These are phyloP conservation scores for Gephyroberyx darwinii DNA, from an alignment of 2,797 vertebrate genomes.

Conservation along the genomic window DNA sequence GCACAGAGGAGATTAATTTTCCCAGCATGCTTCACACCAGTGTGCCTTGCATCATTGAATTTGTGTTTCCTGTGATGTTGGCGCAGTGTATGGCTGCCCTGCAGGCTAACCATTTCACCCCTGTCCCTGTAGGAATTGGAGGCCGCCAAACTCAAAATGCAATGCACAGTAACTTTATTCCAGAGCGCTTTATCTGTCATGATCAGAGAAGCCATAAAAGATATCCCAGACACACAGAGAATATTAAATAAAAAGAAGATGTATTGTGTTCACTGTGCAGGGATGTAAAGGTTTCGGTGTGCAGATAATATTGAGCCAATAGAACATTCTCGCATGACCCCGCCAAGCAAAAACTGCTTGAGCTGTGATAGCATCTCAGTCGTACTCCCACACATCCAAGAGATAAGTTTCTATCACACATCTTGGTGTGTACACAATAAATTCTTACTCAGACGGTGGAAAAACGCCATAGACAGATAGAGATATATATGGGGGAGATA, in stretches of 20 bases:
- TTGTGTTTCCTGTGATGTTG: background rate
- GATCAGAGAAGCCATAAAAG: slow-evolving; percentile 22
- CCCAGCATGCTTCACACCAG: slow-evolving; percentile 24
- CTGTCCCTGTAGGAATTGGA: background rate
- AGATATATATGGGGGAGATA: slow-evolving; percentile 70
- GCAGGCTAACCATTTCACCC: background rate
- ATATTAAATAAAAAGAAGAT: slow-evolving; percentile 39
- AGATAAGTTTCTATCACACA: slow-evolving; percentile 38
- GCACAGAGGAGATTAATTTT: slow-evolving; percentile 28
- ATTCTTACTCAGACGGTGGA: slow-evolving; percentile 36
- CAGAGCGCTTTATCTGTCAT: slow-evolving; percentile 20
- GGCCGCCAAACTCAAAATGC: slow-evolving; percentile 20
- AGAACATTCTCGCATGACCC: slow-evolving; percentile 22
- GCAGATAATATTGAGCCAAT: slow-evolving; percentile 33
- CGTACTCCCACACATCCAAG: slow-evolving; percentile 23
- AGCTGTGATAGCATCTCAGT: slow-evolving; percentile 49
- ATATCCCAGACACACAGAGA: slow-evolving; percentile 12
- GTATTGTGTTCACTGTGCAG: slow-evolving; percentile 9
- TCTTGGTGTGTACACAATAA: slow-evolving; percentile 46
- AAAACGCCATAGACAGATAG: slow-evolving; percentile 45
- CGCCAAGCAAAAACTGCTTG: slow-evolving; percentile 29
- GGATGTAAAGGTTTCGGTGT: slow-evolving; percentile 41
- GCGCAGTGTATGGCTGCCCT: background rate
- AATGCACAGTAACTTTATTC: slow-evolving; percentile 14
- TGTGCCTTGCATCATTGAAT: background rate